A percentile compares a stretch with the other conserved stretches of the same genome.
Conservation (phyloP, 2,113 vertebrate species). For the Spilogale gracilis region DNA sequence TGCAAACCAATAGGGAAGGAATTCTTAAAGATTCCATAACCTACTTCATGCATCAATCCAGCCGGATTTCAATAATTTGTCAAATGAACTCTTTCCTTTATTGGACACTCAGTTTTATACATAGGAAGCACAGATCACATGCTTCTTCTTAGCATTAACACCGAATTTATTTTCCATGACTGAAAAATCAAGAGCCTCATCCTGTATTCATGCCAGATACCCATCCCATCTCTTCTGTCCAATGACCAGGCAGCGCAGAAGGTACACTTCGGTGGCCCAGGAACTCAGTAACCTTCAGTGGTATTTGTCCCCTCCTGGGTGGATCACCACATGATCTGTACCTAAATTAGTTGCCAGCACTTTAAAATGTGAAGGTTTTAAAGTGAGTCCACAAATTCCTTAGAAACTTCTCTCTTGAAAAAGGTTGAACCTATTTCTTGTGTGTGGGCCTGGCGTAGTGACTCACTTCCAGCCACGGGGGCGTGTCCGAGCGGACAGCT, state of each 20-base stretch:
- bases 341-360: background rate
- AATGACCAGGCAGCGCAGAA: background rate
- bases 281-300: background rate
- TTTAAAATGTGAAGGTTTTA: background rate
- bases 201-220: accelerated
- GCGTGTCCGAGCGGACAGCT: background rate
- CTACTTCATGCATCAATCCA: background rate
- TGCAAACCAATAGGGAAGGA: background rate
- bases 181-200: background rate
- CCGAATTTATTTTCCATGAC: background rate
- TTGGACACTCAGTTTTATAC: background rate
- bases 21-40: background rate
- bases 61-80: background rate
- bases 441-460: background rate
- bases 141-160: background rate
- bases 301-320: background rate
- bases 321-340: accelerated
- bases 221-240: background rate
- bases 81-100: background rate
- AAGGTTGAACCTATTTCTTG: background rate
- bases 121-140: background rate
- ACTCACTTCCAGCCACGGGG: background rate
- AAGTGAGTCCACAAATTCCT: background rate
- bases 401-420: background rate
- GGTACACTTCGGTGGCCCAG: background rate